Evolutionary conservation across 64 coral and sea anemone species (phyloP), one percentile per base, ranked within the genome.

Genomic region (Anthopleura sola): DNA sequence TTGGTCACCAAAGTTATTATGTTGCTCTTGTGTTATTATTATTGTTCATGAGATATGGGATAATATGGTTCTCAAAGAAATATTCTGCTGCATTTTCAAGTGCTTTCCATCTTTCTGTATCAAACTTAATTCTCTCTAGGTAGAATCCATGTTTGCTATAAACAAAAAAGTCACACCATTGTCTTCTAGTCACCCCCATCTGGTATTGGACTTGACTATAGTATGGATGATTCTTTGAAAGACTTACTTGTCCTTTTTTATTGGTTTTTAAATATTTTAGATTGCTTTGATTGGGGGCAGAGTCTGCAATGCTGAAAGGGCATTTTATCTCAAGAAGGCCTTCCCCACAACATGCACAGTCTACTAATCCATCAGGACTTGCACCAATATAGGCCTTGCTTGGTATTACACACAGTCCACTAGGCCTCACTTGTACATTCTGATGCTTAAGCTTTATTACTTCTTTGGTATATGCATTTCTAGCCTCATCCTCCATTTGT

Each of bases 81-180:
- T 82, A 54, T 20, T 82, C 80, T 19, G 80, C 40, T 48, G 80
- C 80, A 9, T 6, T 20, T 19, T 0, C 40, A 50, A 82, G 51
- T 55, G 40, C 13, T 31, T 54, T 33, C 80, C 80, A 82, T 50
- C 16, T 11, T 33, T 55, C 36, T 54, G 18, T 9, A 55, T 82
- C 54, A 88, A 88, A 88, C 8, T 24, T 55, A 58, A 94, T 90
- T 74, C 92, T 89, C 55, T 94, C 87, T 58, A 86, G n/a, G 85
- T 77, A 58, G 66, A 90, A 83, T 33, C 87, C 88, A 86, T 94
- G 88, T 62, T 54, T 64, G 55, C 58, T 47, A 58, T 92, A 92
- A 47, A 58, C 36, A 78, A 94, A 90, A 75, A 40, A 40, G 39
- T 90, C 88, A 90, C 81, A 75, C 88, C 87, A 94, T 28, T 23